These are phyloP conservation scores for Oligia latruncula DNA, from an alignment of 2,888 invertebrate species.

Conservation along the genomic window DNA sequence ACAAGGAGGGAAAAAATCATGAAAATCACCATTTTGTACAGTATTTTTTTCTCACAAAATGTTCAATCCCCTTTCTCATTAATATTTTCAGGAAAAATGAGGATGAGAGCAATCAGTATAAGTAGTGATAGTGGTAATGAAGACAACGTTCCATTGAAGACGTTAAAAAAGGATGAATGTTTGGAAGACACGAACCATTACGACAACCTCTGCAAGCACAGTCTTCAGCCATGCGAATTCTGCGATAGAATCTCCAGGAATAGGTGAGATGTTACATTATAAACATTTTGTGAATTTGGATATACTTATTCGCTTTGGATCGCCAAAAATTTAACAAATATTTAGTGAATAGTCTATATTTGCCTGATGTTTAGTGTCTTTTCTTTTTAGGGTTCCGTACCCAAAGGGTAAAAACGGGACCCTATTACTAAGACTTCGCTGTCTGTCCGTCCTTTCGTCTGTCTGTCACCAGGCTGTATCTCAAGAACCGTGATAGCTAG, in stretches of 20 bases:
- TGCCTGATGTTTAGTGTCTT: too few relatives aligned
- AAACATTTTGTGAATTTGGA: too few relatives aligned
- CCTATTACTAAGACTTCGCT: too few relatives aligned
- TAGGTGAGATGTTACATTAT: constrained; percentile 41
- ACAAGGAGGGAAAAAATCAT: too few relatives aligned
- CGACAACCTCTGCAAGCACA: constrained; percentile 24
- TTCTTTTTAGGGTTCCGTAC: too few relatives aligned
- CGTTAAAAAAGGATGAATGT: background rate
- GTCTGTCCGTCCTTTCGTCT: too few relatives aligned
- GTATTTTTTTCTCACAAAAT: background rate
- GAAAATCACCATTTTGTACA: background rate
- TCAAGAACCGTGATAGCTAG: too few relatives aligned
- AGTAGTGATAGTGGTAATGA: constrained; percentile 46
- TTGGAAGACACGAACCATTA: constrained; percentile 35
- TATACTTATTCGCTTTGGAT: too few relatives aligned
- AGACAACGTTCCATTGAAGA: constrained; percentile 45
- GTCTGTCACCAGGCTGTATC: too few relatives aligned
- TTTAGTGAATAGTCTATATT: too few relatives aligned
- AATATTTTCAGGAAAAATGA: constrained; percentile 45
- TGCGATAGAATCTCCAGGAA: constrained; percentile 58
- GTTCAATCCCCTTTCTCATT: background rate
- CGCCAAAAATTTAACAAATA: too few relatives aligned
- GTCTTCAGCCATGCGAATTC: constrained; percentile 53
- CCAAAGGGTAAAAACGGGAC: too few relatives aligned
- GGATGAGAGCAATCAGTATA: constrained; percentile 4